These are phyloP conservation scores for Callospermophilus lateralis DNA, from an alignment of 2,113 vertebrate genomes.

Conservation along the genomic window DNA sequence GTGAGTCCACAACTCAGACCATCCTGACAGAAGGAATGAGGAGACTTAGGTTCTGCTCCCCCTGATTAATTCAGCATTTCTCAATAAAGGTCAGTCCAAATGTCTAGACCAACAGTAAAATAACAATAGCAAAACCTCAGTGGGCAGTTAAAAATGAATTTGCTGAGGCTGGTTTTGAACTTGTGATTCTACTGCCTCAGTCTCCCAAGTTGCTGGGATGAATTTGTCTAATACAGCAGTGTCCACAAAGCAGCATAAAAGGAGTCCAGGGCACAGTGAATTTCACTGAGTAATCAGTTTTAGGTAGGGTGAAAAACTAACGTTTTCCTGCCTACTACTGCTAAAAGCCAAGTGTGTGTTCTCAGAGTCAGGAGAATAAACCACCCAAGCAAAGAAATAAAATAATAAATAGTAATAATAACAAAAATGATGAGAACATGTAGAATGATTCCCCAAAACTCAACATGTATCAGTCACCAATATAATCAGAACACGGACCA, in stretches of 20 bases:
- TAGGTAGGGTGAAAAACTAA: not conserved
- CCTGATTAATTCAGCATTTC: conserved; percentile 71
- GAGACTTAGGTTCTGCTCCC: conserved; percentile 18
- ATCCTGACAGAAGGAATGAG: not conserved
- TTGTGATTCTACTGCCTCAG: too few relatives aligned
- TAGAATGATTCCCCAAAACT: conserved; percentile 9
- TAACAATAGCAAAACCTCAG: conserved; percentile 47
- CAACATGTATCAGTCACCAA: not conserved
- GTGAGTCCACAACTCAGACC: not conserved
- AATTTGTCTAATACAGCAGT: conserved; percentile 44
- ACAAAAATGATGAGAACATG: not conserved
- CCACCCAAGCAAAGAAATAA: conserved; percentile 54
- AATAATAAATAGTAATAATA: not conserved
- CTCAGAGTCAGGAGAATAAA: conserved; percentile 55
- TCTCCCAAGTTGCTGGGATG: too few relatives aligned
- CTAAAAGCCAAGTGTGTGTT: not conserved
- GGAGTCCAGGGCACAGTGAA: not conserved
- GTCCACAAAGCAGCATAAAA: conserved; percentile 66
- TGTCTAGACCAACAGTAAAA: conserved; percentile 41
- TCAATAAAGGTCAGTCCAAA: conserved; percentile 49
- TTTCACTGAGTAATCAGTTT: conserved; percentile 29
- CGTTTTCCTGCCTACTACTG: conserved; percentile 19
- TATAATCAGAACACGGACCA: not conserved
- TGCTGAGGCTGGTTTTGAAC: too few relatives aligned
- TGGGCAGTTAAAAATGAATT: conserved; percentile 57